Evolutionary conservation across 2,113 vertebrate genomes (phyloP), one percentile per base, ranked within the genome.

Genomic region (Hepsetus odoe): DNA sequence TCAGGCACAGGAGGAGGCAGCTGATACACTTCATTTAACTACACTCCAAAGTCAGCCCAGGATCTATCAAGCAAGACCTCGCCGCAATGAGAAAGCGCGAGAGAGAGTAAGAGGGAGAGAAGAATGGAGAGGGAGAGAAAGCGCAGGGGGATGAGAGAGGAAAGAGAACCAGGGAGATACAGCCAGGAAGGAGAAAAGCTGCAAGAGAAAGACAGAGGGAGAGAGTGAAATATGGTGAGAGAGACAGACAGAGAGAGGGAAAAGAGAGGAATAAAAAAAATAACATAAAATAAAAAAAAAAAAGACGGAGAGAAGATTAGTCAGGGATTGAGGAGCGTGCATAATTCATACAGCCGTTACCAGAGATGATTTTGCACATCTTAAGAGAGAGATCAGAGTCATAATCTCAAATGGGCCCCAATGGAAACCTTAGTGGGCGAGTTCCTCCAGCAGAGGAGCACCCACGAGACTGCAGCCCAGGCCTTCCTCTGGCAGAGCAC

Each of bases 341-440:
- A 86, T 84, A 88, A 86, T 85, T 87, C 70, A 86, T 85, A 84
- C 73, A 59, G 46, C 73, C 59, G 74, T 85, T 84, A 83, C 80
- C 72, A 70, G 72, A 83, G 80, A 85, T 79, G 72, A 85, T 85
- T 86, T 81, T 76, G 72, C 81, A 82, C 83, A 82, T 83, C 76
- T 85, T 82, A 82, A 87, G 79, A 85, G 74, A 84, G 73, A 87
- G 84, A 84, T 84, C 85, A 86, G 78, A 86, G 80, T 67, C 70
- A 74, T 84, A 80, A 86, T 85, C 69, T 86, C 42, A 81, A 84
- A 87, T 72, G 72, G 77, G 81, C 75, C 72, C 80, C 78, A 38
- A 49, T 56, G 80, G 87, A 80, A 75, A 85, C 72, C 79, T 84
- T 73, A 80, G 62, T 44, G n/a, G 59, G 58, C 72, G 40, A 81